Percentiles rank a stretch among this genome's conserved stretches.
Conservation (phyloP, 2,888 invertebrate species). For the Trichogramma dendrolimi region DNA sequence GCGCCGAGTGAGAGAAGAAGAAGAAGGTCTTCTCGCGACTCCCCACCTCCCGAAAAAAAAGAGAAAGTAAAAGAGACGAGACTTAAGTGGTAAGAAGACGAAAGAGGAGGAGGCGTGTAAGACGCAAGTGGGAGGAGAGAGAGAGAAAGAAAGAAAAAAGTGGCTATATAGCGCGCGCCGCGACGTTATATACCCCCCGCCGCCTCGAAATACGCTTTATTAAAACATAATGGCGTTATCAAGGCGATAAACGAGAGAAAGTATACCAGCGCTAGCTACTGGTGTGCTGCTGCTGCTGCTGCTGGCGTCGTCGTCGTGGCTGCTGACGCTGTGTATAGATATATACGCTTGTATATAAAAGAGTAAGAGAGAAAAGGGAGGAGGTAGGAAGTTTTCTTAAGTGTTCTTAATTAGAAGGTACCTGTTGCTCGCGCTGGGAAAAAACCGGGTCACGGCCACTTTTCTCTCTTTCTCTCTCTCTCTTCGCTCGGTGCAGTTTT, state of each 20-base stretch:
- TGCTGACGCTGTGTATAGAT: neutral
- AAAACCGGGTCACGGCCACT: slow-evolving; percentile 52
- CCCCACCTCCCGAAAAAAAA: neutral
- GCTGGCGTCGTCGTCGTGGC: neutral
- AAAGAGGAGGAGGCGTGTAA: neutral
- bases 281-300: no score
- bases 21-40: neutral
- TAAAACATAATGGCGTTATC: slow-evolving; percentile 53
- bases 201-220: slow-evolving; percentile 40
- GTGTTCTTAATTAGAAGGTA: slow-evolving; percentile 54
- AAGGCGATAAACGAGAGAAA: slow-evolving; percentile 30
- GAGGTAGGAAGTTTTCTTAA: slow-evolving; percentile 53
- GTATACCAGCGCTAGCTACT: no score
- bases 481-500: slow-evolving; percentile 1
- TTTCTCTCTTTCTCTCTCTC: slow-evolving; percentile 4
- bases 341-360: slow-evolving; percentile 5
- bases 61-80: no score
- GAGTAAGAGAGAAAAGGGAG: slow-evolving; percentile 33
- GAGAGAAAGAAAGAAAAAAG: neutral
- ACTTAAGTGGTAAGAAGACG: neutral
- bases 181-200: neutral
- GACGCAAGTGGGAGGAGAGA: neutral
- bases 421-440: slow-evolving; percentile 52
- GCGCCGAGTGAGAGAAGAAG: neutral
- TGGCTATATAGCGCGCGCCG: slow-evolving; percentile 9